Percentiles rank a stretch among this genome's conserved stretches.
These are phyloP conservation scores for Hestina assimilis DNA, from an alignment of 1,140 invertebrate genomes.

Conservation along the genomic window DNA sequence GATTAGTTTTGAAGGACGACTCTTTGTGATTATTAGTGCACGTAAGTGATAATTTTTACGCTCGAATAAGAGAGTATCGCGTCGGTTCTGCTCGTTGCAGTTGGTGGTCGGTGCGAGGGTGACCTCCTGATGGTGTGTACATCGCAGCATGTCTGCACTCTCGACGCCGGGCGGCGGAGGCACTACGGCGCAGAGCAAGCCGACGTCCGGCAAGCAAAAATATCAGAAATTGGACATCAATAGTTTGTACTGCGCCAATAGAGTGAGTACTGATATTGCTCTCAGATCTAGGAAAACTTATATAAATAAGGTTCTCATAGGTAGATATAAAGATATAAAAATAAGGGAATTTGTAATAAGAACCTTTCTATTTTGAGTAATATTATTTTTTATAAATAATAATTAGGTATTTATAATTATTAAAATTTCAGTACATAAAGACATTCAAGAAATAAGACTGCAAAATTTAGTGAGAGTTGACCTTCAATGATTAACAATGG, in stretches of 20 bases:
- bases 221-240: conserved; percentile 98
- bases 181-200: conserved; percentile 76
- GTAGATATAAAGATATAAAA: too few species aligned
- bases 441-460: too few species aligned
- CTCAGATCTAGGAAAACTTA: too few species aligned
- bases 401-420: too few species aligned
- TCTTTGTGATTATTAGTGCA: conserved; percentile 38
- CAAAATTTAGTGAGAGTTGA: too few species aligned
- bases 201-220: conserved; percentile 87
- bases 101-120: conserved; percentile 74
- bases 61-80: conserved; percentile 29
- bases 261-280: conserved; percentile 80
- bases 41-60: conserved; percentile 24
- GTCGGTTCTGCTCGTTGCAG: conserved; percentile 58
- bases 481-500: too few species aligned
- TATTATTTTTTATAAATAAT: too few species aligned
- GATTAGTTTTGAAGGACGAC: conserved; percentile 38
- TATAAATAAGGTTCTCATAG: too few species aligned
- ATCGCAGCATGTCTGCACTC: conserved; percentile 80
- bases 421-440: too few species aligned
- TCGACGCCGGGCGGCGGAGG: conserved; percentile 79
- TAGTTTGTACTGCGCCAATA: conserved; percentile 94
- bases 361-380: too few species aligned
- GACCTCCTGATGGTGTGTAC: conserved; percentile 79
- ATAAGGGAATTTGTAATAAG: too few species aligned